Base-by-base conservation (phyloP, 2,888 invertebrate genomes). In the Caenorhabditis drosophilae region DNA sequence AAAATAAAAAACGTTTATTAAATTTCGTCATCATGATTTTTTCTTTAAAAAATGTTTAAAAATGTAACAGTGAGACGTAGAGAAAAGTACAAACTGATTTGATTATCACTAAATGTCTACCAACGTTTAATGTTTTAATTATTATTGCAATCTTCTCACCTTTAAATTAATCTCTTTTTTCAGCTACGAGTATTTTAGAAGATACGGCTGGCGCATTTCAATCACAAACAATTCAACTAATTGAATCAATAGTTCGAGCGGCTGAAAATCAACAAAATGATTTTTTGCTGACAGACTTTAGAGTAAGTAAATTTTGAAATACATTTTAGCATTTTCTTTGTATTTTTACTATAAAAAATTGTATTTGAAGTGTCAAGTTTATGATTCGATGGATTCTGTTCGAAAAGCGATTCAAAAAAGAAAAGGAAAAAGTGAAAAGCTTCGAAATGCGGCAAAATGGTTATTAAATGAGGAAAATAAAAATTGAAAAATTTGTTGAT, bases 201-300 rank as follows among this genome's bases (percentile, higher is more conserved):
- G 72, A 72, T 42, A 31, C 20, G 1, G 63, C 51, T 11, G 72
- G 72, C 26, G 51, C 38, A 2, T 63, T 63, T 23, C 54, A 69
- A 31, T 16, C 46, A 20, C 49, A 57, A 38, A 61, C 68, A 3
- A 52, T 67, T n/a, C 36, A 62, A n/a, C 38, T 72, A 20, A 41
- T 72, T n/a, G 55, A 60, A 44, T 16, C 54, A 23, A 55, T 66
- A 20, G 56, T 55, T 2, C 25, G 45, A 31, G 61, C 60, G 23
- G 60, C 61, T 12, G 52, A 58, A n/a, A 57, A 62, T 42, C 71
- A 71, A 40, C 54, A 61, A 20, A 71, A 71, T 20, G 61, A 67
- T 23, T 71, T 71, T 50, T 46, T 71, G 40, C 26, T 68, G 15
- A 48, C 57, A 15, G 60, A 70, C 46, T 64, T 58, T 31, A 53